Evolutionary conservation across 2,888 invertebrate genomes (phyloP), one percentile per base, ranked within the genome.

Genomic region (Dolichopus griseipennis): DNA sequence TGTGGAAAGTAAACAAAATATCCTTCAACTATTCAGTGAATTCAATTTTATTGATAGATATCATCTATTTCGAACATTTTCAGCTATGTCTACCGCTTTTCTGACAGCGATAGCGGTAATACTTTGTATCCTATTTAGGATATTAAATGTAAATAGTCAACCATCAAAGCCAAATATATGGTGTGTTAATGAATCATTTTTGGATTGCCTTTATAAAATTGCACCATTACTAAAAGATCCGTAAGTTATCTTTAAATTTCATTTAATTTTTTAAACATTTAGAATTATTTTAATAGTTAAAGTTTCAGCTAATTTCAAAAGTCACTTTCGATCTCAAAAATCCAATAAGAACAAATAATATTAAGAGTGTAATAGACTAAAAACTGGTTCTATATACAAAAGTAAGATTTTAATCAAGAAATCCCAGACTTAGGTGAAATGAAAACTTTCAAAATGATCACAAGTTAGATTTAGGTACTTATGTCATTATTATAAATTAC

Each of bases 121-220:
- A 75, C 83, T 93, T 71, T 92, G 92, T 82, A 86, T 92, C 76
- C 85, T 93, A 73, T 92, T 93, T 79, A 86, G 92, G 79, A 89
- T 93, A 79, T 82, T 93, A 74, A 93, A 93, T 81, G 91, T 93
- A 71, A 91, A 91, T 82, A 91, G 91, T 77, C 88, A 90, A 78
- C 88, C 92, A 52, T 86, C 90, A 75, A 90, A 88, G 81, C 92
- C 92, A 70, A 85, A 86, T 75, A 85, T 93, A 70, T 88, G 88
- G 82, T 92, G 91, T 79, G 85, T 87, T 77, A 91, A 93, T 82
- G 84, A 85, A 76, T 86, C 85, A 74, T 92, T 93, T 81, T 84
- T 92, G 73, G 88, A 91, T 76, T 89, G 89, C 72, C 85, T 93
- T 69, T 84, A 91, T 74, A 92, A 91, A 81, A 88, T 91, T 74